Conservation (phyloP, 2,797 vertebrate species). For the Channa striata region DNA sequence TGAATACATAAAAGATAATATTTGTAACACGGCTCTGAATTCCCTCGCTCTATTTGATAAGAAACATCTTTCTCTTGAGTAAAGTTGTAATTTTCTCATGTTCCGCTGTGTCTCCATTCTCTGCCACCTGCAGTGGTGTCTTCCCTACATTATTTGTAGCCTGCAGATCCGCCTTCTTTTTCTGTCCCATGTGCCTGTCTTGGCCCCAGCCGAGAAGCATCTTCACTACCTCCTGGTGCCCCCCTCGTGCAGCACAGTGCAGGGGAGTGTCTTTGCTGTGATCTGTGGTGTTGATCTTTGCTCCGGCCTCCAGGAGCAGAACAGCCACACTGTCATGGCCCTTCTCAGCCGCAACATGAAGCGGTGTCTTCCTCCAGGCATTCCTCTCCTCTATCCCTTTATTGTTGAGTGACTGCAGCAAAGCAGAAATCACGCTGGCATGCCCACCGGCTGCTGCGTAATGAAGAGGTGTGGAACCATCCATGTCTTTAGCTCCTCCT, state of each 20-base stretch:
- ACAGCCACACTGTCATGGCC: constrained; percentile 74
- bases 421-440: constrained; percentile 50
- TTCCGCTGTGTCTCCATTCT: constrained; percentile 65
- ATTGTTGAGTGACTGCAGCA: constrained; percentile 74
- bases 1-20: too few relatives aligned
- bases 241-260: constrained; percentile 81
- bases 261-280: constrained; percentile 84
- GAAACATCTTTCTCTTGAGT: constrained; percentile 87
- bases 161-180: constrained; percentile 77
- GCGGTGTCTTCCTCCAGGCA: constrained; percentile 84
- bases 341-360: constrained; percentile 83
- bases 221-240: constrained; percentile 68
- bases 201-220: constrained; percentile 74
- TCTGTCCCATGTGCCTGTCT: constrained; percentile 15
- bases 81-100: constrained; percentile 78
- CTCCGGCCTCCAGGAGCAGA: constrained; percentile 76
- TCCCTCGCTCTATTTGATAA: constrained; percentile 74
- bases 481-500: constrained; percentile 82
- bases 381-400: constrained; percentile 84
- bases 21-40: background rate
- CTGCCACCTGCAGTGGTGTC: constrained; percentile 83
- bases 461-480: constrained; percentile 84
- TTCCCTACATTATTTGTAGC: constrained; percentile 83
- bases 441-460: constrained; percentile 76
- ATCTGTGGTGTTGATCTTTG: constrained; percentile 83